phyloP scores from a whole-genome alignment of 1,140 invertebrate species.

The Apis dorsata region DNA sequence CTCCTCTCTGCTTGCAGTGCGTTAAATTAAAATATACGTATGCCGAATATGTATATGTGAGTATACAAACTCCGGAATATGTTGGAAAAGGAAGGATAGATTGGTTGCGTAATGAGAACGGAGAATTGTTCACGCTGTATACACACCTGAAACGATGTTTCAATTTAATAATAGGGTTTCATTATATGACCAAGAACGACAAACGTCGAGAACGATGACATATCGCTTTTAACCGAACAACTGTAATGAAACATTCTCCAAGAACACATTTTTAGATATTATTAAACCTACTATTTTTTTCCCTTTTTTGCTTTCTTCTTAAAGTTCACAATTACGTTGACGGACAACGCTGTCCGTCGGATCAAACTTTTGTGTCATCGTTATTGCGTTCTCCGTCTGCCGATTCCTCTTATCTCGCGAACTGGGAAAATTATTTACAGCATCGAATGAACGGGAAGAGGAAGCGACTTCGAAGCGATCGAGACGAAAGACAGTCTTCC shows the following conservation, averaged over 20 bases:
- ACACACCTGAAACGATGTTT: slow-evolving; percentile 51
- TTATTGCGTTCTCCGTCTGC: neutral
- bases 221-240: slow-evolving; percentile 46
- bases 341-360: neutral
- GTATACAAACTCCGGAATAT: neutral
- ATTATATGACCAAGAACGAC: slow-evolving; percentile 8
- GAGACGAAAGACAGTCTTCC: neutral
- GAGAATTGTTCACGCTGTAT: slow-evolving; percentile 50
- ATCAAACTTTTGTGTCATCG: neutral
- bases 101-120: slow-evolving; percentile 44
- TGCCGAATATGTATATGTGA: neutral
- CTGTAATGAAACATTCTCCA: slow-evolving; percentile 19
- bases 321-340: slow-evolving; percentile 24
- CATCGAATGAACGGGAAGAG: neutral
- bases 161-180: slow-evolving; percentile 52
- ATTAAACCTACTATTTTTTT: neutral
- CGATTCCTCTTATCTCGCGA: too few species aligned
- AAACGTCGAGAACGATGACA: slow-evolving; percentile 2
- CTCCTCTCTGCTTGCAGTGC: slow-evolving; percentile 49
- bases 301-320: slow-evolving; percentile 12
- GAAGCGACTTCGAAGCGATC: neutral
- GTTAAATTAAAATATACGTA: slow-evolving; percentile 59
- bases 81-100: neutral
- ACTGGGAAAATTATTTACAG: neutral
- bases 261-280: slow-evolving; percentile 28